Evolutionary conservation across 2,113 vertebrate genomes (phyloP).

Genomic region (Ondatra zibethicus): DNA sequence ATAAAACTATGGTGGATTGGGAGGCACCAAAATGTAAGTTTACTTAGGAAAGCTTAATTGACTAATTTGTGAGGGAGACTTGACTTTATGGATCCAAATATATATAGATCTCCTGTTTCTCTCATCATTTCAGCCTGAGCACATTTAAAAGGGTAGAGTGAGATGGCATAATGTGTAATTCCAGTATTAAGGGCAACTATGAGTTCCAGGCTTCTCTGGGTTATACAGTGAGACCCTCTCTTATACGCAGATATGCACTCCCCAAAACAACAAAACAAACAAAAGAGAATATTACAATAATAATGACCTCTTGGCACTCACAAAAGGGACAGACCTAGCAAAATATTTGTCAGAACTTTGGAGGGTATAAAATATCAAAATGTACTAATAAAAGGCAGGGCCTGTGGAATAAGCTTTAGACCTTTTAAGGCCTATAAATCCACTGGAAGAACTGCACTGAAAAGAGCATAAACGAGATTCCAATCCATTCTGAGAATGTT

Average conservation of each 20-base stretch:
- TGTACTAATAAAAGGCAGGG: neutral
- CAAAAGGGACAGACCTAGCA: neutral
- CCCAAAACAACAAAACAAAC: neutral
- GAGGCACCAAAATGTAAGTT: neutral
- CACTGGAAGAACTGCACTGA: neutral
- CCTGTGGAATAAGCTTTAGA: conserved; percentile 15
- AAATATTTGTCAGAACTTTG: neutral
- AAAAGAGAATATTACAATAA: neutral
- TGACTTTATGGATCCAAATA: conserved; percentile 12
- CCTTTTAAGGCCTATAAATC: neutral
- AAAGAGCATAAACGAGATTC: neutral
- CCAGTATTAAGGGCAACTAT: neutral
- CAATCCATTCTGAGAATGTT: conserved; percentile 37
- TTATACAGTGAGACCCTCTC: neutral
- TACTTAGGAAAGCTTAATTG: neutral
- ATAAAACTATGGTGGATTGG: neutral
- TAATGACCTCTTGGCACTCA: neutral
- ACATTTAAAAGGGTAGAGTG: neutral
- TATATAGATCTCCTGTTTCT: neutral
- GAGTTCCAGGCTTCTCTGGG: neutral
- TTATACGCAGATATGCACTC: neutral
- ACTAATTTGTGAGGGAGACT: conserved; percentile 29
- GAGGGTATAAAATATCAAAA: neutral
- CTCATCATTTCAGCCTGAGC: neutral
- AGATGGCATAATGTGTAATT: neutral